phyloP scores from a whole-genome alignment of 2,797 vertebrate genomes.

The Spinus olivaceus region DNA sequence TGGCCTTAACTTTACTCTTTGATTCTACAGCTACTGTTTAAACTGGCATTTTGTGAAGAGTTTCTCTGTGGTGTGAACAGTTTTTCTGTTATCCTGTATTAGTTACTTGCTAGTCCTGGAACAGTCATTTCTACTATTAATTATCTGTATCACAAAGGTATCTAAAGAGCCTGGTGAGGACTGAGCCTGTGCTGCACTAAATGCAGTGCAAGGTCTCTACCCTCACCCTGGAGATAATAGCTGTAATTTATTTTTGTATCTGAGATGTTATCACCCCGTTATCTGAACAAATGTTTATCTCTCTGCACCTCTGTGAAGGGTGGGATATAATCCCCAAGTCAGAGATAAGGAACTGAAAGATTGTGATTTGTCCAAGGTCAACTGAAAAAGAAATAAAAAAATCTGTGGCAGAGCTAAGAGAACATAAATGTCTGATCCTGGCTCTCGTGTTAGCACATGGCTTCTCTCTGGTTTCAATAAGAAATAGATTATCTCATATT shows the following conservation, averaged over 20 bases:
- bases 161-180: background rate
- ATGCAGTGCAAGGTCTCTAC: background rate
- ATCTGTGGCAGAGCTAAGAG: background rate
- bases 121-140: background rate
- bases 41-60: background rate
- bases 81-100: background rate
- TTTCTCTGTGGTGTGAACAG: background rate
- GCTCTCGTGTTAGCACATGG: background rate
- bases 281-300: constrained; percentile 46
- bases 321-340: constrained; percentile 50
- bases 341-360: constrained; percentile 50
- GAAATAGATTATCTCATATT: constrained; percentile 6
- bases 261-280: constrained; percentile 27
- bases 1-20: background rate
- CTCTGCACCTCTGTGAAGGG: background rate
- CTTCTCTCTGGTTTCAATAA: constrained; percentile 28
- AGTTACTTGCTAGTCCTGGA: background rate
- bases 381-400: background rate
- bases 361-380: constrained; percentile 49
- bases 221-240: constrained; percentile 25
- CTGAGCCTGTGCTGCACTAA: background rate
- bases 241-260: constrained; percentile 35
- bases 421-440: background rate
- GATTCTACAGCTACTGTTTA: background rate
- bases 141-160: background rate